Evolutionary conservation across 2,888 invertebrate genomes (phyloP).

Genomic region (Lomographa bimaculata): DNA sequence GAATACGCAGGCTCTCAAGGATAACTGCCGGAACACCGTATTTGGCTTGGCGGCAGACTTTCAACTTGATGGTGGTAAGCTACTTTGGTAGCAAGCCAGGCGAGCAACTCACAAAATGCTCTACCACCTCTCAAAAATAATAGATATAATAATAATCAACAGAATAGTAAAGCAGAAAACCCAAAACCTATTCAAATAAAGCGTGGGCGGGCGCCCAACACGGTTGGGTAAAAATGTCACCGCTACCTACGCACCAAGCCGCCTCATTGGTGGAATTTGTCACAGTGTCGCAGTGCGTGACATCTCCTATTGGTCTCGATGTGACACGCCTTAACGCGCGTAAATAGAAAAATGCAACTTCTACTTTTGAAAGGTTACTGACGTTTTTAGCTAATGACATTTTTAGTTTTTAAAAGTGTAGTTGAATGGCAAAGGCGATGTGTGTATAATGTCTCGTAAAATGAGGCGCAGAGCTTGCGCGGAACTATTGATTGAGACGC

Average conservation of each 20-base stretch:
- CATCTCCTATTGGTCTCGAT: constrained; percentile 61
- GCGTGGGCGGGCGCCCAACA: constrained; percentile 59
- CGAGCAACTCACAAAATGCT: too few relatives aligned
- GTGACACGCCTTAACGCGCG: constrained; percentile 55
- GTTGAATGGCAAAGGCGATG: constrained; percentile 2
- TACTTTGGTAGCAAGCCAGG: too few relatives aligned
- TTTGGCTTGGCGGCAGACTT: too few relatives aligned
- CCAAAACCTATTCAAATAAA: constrained; percentile 14
- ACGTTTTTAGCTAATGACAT: neutral
- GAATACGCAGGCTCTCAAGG: too few relatives aligned
- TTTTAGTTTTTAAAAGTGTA: constrained; percentile 3
- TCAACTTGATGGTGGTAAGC: too few relatives aligned
- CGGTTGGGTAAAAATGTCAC: constrained; percentile 73
- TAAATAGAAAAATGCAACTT: constrained; percentile 27
- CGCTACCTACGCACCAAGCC: constrained; percentile 50
- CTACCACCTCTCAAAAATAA: too few relatives aligned
- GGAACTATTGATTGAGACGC: constrained; percentile 68
- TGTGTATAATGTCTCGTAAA: constrained; percentile 29
- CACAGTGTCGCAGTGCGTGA: constrained; percentile 76
- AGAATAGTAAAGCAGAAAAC: too few relatives aligned
- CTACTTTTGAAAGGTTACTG: too few relatives aligned
- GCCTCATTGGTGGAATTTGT: constrained; percentile 72
- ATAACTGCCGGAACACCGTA: too few relatives aligned
- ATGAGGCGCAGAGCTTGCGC: constrained; percentile 56
- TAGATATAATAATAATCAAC: too few relatives aligned